Evolutionary conservation across 2,888 invertebrate genomes (phyloP), one percentile per base, ranked within the genome.

Genomic region (Hemaris fuciformis): DNA sequence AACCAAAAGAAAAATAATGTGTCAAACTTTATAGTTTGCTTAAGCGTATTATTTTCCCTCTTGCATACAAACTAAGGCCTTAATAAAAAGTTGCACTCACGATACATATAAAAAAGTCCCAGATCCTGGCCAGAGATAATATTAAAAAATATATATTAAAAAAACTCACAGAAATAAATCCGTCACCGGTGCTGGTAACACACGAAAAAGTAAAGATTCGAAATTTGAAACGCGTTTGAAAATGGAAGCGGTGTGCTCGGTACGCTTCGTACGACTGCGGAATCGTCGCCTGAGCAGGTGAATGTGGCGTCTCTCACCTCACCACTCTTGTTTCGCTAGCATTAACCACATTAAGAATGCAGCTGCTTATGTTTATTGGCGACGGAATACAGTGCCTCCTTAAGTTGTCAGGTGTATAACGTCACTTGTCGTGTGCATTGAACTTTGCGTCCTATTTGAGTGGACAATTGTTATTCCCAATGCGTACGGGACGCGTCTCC

Each of bases 381-480:
- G 64, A 73, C 72, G 70, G 72, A 72, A 72, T 68, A 74, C 78
- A 68, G 66, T 70, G 70, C 63, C 86, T 88, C 64, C 72, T 81
- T 61, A 80, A 89, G 77, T 84, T 75, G 71, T 80, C 80, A 79
- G 88, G 81, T 72, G 74, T 84, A 79, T 83, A 84, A 56, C 66
- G 58, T 66, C 62, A 70, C 71, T 75, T 74, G 80, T 70, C 66
- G 74, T 90, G 89, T 85, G 84, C 91, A 78, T 85, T 91, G 91
- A 91, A 91, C 91, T 89, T 90, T 86, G 82, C 81, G 79, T 82
- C 78, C 80, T 81, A 82, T 84, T 84, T 87, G 79, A 85, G 83
- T 80, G 80, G 73, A 69, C 74, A 65, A 83, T 87, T 88, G 84
- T 83, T 74, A 85, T 84, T 77, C 84, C 63, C 68, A 68, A 67